phyloP scores from a whole-genome alignment of 2,113 vertebrate genomes.

The Bambusicola thoracicus region DNA sequence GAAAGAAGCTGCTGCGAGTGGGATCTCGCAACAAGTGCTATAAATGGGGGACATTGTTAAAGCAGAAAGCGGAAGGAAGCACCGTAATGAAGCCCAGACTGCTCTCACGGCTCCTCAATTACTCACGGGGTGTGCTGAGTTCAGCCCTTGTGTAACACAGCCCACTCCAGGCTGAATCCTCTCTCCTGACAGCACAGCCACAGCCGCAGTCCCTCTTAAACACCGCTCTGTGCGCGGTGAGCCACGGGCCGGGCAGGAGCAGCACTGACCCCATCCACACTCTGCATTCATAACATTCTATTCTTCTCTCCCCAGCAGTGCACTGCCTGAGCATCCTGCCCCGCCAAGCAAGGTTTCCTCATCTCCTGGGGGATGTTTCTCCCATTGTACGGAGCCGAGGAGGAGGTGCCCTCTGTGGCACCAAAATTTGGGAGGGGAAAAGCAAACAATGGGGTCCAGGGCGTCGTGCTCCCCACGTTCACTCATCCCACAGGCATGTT shows the following conservation, averaged over 20 bases:
- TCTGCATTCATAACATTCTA: too few species aligned
- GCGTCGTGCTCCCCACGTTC: background rate
- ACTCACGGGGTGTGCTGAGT: constrained; percentile 13
- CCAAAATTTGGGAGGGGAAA: background rate
- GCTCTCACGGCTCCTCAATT: constrained; percentile 47
- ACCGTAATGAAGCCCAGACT: constrained; percentile 10
- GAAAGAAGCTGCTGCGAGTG: background rate
- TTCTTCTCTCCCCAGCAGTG: background rate
- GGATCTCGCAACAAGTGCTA: background rate
- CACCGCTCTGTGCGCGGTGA: fast-evolving
- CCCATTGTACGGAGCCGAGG: fast-evolving
- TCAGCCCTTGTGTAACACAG: constrained; percentile 38
- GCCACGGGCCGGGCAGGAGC: background rate
- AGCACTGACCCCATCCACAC: fast-evolving
- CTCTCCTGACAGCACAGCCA: background rate
- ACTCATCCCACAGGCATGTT: background rate
- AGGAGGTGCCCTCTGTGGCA: background rate
- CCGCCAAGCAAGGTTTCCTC: background rate
- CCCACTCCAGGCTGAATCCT: background rate
- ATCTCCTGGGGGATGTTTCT: background rate
- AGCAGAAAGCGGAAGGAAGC: constrained; percentile 50
- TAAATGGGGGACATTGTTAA: background rate
- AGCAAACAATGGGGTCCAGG: background rate
- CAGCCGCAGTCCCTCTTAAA: background rate
- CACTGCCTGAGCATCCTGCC: background rate